These are phyloP conservation scores for Paramisgurnus dabryanus DNA, from an alignment of 2,113 vertebrate species.

Conservation along the genomic window DNA sequence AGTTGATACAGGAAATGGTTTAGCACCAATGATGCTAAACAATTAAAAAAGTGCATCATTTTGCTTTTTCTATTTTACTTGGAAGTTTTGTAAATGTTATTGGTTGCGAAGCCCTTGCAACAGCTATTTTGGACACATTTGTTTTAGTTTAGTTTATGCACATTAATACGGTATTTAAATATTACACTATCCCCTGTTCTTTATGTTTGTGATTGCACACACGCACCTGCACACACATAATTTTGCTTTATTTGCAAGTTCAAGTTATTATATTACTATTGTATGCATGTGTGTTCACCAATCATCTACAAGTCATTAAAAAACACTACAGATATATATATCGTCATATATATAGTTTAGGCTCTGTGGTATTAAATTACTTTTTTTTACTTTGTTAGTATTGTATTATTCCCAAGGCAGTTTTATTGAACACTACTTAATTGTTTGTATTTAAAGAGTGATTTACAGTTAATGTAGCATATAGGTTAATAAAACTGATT, in stretches of 20 bases:
- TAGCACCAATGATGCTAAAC: not conserved
- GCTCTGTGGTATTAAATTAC: not conserved
- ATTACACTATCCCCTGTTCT: not conserved
- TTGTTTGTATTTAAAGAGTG: not conserved
- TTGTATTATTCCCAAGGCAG: not conserved
- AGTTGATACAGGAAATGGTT: not conserved
- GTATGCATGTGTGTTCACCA: not conserved
- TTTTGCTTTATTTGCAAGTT: not conserved
- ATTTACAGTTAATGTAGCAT: conserved; percentile 16
- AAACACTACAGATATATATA: not conserved
- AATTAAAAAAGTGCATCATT: not conserved
- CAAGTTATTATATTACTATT: not conserved
- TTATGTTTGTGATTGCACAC: not conserved
- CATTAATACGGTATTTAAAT: not conserved
- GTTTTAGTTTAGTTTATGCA: not conserved
- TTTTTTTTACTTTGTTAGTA: not conserved
- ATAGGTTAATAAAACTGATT: conserved; percentile 13
- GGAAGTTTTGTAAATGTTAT: not conserved
- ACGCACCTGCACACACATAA: not conserved
- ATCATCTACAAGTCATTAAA: not conserved
- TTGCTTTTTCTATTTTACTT: not conserved
- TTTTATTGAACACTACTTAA: conserved; percentile 8
- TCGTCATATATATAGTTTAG: not conserved
- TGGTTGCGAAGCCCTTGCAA: not conserved
- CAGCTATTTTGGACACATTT: not conserved